Conservation (phyloP, 2,888 invertebrate genomes). For the Epinotia brunnichana region DNA sequence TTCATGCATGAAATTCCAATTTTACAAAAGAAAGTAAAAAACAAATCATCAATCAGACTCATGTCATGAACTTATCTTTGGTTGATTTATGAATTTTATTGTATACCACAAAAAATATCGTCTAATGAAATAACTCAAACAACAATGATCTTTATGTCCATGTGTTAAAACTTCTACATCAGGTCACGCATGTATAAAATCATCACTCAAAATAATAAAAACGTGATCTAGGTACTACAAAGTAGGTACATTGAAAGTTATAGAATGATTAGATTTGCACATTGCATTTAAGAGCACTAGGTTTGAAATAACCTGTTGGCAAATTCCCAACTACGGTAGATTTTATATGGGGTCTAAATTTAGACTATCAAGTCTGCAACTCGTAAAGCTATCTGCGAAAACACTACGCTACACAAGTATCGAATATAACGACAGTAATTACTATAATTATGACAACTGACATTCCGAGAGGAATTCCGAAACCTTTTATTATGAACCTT, state of each 20-base stretch:
- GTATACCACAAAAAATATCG: constrained; percentile 3
- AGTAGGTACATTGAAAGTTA: not conserved
- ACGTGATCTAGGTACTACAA: not conserved
- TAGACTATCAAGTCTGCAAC: constrained; percentile 21
- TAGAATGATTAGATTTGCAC: not conserved
- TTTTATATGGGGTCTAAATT: constrained; percentile 23
- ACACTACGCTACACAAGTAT: not conserved
- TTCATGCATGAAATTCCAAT: not conserved
- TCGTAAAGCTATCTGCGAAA: not conserved
- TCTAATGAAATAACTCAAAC: constrained; percentile 3
- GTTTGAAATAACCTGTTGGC: constrained; percentile 20
- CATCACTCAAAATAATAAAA: constrained; percentile 1
- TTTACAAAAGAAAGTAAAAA: constrained; percentile 23
- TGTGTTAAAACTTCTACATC: not conserved
- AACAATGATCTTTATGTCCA: not conserved
- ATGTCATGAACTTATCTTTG: constrained; percentile 31
- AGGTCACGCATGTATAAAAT: not conserved
- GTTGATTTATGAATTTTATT: not conserved
- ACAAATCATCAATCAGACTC: constrained; percentile 32
- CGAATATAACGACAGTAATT: no score
- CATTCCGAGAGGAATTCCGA: no score
- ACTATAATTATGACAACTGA: not conserved
- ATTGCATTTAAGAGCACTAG: not conserved
- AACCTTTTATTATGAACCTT: no score
- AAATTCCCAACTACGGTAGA: constrained; percentile 16